phyloP scores from a whole-genome alignment of 2,113 vertebrate species.

The Scopus umbretta region DNA sequence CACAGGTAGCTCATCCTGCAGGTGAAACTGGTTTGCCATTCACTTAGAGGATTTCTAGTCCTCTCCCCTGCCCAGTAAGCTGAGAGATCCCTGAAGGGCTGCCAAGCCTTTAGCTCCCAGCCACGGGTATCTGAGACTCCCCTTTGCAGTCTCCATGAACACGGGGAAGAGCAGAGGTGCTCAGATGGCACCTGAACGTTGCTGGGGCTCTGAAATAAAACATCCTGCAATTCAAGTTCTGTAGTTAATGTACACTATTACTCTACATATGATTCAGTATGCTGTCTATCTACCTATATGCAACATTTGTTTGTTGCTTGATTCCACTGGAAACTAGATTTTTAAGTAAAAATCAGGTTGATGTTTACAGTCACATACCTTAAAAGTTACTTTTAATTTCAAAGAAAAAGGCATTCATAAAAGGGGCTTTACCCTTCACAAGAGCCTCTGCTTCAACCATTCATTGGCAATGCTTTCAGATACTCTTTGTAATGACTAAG shows the following conservation, averaged over 20 bases:
- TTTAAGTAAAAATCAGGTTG: background rate
- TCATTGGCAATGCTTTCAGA: background rate
- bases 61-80: background rate
- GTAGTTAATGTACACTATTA: background rate
- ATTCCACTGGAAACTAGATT: background rate
- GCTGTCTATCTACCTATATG: background rate
- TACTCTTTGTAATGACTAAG: background rate
- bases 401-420: background rate
- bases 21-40: background rate
- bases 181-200: background rate
- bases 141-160: background rate
- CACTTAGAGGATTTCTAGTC: background rate
- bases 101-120: background rate
- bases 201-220: background rate
- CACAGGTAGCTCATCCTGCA: background rate
- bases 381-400: background rate
- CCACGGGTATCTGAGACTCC: accelerated
- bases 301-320: background rate
- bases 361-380: background rate
- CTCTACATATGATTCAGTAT: background rate
- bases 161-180: background rate
- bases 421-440: background rate
- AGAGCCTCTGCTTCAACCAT: background rate
- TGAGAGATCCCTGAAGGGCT: background rate
- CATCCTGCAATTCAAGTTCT: background rate